phyloP scores from a whole-genome alignment of 2,113 vertebrate species.

The Ardeotis arabs region DNA sequence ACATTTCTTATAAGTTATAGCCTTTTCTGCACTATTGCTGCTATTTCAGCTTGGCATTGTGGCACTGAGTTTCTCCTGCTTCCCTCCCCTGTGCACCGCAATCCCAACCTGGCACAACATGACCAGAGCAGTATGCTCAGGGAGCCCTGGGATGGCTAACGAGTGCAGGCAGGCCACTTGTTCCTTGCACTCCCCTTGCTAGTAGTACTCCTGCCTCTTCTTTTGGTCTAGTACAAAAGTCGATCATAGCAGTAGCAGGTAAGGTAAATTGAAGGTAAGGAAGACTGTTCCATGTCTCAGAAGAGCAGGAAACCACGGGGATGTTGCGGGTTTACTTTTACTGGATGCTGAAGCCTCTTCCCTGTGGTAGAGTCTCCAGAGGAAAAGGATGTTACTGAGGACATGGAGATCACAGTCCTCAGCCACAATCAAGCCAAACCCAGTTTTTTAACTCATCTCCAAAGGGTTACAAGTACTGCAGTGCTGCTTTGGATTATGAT shows the following conservation, averaged over 20 bases:
- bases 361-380: not conserved
- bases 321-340: not conserved
- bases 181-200: not conserved
- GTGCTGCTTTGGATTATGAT: not conserved
- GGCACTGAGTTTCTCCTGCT: not conserved
- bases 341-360: not conserved
- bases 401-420: not conserved
- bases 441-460: not conserved
- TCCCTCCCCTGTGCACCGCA: fast-evolving
- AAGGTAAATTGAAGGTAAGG: not conserved
- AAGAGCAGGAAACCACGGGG: not conserved
- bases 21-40: not conserved
- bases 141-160: not conserved
- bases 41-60: not conserved
- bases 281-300: not conserved
- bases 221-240: not conserved
- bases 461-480: not conserved
- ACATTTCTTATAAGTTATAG: not conserved
- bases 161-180: fast-evolving
- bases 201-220: not conserved
- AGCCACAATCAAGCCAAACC: not conserved
- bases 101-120: fast-evolving
- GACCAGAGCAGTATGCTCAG: not conserved
- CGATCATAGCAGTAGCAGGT: fast-evolving
- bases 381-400: not conserved